Evolutionary conservation across 2,888 invertebrate genomes (phyloP), one percentile per base, ranked within the genome.

Genomic region (Aleiodes testaceus): DNA sequence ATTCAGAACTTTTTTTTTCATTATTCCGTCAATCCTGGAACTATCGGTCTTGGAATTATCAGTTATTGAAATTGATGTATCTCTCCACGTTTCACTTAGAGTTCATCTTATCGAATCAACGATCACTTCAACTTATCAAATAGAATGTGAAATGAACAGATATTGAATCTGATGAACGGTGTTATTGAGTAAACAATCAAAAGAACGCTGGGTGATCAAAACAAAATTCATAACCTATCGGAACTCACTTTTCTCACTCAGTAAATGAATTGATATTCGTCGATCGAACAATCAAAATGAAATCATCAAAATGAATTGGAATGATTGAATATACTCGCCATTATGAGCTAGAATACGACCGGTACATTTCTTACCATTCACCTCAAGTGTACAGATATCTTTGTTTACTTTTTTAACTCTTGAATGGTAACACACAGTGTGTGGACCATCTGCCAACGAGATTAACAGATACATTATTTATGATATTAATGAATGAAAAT

Each of bases 261-360:
- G 9, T 36, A 7, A 9, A 2, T 36, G 9, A 36, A 36, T 36
- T 9, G 6, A 36, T 36, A 36, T 36, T 36, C 9, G 9, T 36
- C 36, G 7, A 36, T 36, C 4, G 6, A 7, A 36, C 36, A 36
- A 36, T 36, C 36, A 9, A 9, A 36, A 5, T 36, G 6, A 36
- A 36, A 36, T 36, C 5, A 36, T 36, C 5, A 36, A 6, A 36
- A 7, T 36, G 36, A 36, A 36, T 36, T 3, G 49, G 2, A 14
- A 49, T 45, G 9, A 49, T 14, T 1, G 20, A 50, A 16, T 16
- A 9, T 50, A 50, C 50, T 50, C 6, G 18, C 50, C 18, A 16
- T 50, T 50, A 11, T 50, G 6, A 16, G 50, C 50, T 18, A 50
- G n/a, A 18, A 50, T 50, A 9, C 50, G 50, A 50, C 50, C 50